Evolutionary conservation across 2,113 vertebrate genomes (phyloP), one percentile per base, ranked within the genome.

Genomic region (Rhombomys opimus): DNA sequence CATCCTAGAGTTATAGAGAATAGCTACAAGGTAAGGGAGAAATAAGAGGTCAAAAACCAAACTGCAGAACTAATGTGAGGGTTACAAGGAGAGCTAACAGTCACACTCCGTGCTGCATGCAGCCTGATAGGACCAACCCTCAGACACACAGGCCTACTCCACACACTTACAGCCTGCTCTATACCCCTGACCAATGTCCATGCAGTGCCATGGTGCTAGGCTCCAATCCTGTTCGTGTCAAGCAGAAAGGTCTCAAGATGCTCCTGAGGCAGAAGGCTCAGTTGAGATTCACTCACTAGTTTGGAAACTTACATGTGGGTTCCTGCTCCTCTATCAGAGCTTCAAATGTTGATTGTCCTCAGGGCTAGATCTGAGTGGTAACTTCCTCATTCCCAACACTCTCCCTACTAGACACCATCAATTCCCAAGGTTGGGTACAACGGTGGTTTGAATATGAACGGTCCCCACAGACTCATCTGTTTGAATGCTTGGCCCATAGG

Each of bases 211-310:
- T 1, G 10, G 6, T 11, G 4, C 61, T 22, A 2, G 35, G 27
- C 5, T 9, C 7, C 5, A n/a, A 30, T 0, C 2, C 30, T 5
- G 7, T 22, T 0, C 27, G 20, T 30, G 13, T 8, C 38, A 82
- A 72, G 41, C 59, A 67, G 9, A 63, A n/a, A 35, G 2, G 1
- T 76, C 75, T 54, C 80, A 32, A 70, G 35, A 2, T 41, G n/a
- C 30, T 7, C 7, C 61, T 35, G 25, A 38, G 17, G n/a, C 52
- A 15, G 14, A 17, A 4, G 13, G 18, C 52, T 20, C 10, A 11
- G 18, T 2, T 27, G 52, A 93, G 52, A 70, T 18, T 54, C 10
- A 81, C 13, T 70, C 27, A 11, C 20, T 65, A 73, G 7, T 6
- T 23, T n/a, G n/a, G 63, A 67, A 73, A 73, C 81, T 75, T 80